phyloP scores from a whole-genome alignment of 2,113 vertebrate genomes.

The Sander lucioperca region DNA sequence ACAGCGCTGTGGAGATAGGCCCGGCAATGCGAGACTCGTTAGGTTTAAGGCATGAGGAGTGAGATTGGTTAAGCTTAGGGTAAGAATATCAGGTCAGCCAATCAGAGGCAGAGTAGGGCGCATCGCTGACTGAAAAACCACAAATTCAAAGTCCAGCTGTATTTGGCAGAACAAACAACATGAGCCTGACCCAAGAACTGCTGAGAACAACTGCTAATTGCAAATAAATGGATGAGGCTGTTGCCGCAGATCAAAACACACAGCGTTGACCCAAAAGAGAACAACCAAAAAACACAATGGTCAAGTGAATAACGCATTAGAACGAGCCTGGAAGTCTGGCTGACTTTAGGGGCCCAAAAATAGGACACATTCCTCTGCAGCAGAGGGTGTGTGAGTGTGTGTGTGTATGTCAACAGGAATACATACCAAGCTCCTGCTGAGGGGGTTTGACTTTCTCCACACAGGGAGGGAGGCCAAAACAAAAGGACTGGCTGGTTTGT shows the following conservation, averaged over 20 bases:
- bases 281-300: slow-evolving; percentile 44
- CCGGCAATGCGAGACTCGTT: too few species aligned
- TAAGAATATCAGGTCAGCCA: too few species aligned
- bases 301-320: slow-evolving; percentile 55
- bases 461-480: slow-evolving; percentile 53
- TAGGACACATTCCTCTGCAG: slow-evolving; percentile 74
- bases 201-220: slow-evolving; percentile 34
- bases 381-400: slow-evolving; percentile 63
- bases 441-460: slow-evolving; percentile 68
- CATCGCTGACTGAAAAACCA: not conserved
- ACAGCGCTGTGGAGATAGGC: too few species aligned
- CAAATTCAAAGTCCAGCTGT: not conserved
- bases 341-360: slow-evolving; percentile 70
- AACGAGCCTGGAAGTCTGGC: slow-evolving; percentile 52
- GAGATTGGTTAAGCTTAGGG: too few species aligned
- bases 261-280: slow-evolving; percentile 8
- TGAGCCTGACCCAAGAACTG: not conserved
- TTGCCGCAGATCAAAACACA: slow-evolving; percentile 48
- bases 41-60: too few species aligned
- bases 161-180: slow-evolving; percentile 22
- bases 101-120: too few species aligned
- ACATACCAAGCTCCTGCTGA: slow-evolving; percentile 71
- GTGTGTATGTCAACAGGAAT: slow-evolving; percentile 72
- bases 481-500: slow-evolving; percentile 52
- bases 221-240: slow-evolving; percentile 40